These are phyloP conservation scores for Drosophila meridiana DNA, from an alignment of 2,888 invertebrate genomes.

Conservation along the genomic window DNA sequence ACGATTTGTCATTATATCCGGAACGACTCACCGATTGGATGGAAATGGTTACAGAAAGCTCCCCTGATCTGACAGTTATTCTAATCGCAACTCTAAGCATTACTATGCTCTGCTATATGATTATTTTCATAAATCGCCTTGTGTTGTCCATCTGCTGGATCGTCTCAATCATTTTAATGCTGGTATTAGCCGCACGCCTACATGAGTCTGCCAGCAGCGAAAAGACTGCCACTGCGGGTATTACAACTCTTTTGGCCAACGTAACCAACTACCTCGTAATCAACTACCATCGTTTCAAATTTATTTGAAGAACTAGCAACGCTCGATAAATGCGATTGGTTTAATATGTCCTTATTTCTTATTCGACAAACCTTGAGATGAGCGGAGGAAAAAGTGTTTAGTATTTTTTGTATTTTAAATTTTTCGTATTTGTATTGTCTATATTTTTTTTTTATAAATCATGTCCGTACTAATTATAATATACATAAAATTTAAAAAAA, in stretches of 20 bases:
- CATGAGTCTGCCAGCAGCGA: neutral
- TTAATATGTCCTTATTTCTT: neutral
- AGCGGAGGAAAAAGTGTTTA: neutral
- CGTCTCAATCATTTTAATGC: neutral
- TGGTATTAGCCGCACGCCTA: neutral
- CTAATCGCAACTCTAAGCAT: slow-evolving; percentile 6
- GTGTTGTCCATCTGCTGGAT: slow-evolving; percentile 2
- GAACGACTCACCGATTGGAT: neutral
- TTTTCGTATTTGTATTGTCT: neutral
- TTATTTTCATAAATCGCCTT: slow-evolving; percentile 29
- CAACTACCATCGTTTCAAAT: neutral
- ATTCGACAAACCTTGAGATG: neutral
- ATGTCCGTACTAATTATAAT: too few relatives aligned
- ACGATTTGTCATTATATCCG: neutral
- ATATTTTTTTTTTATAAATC: too few relatives aligned
- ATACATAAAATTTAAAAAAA: neutral
- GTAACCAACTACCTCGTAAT: neutral
- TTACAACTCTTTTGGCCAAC: neutral
- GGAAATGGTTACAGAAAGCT: neutral
- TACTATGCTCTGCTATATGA: slow-evolving; percentile 9
- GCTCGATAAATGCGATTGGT: neutral
- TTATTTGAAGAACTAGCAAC: neutral
- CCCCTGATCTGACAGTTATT: slow-evolving; percentile 11
- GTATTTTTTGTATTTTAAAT: neutral
- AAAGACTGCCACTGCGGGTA: too few relatives aligned